Conservation (phyloP, 2,797 vertebrate genomes). For the Merluccius polli region DNA sequence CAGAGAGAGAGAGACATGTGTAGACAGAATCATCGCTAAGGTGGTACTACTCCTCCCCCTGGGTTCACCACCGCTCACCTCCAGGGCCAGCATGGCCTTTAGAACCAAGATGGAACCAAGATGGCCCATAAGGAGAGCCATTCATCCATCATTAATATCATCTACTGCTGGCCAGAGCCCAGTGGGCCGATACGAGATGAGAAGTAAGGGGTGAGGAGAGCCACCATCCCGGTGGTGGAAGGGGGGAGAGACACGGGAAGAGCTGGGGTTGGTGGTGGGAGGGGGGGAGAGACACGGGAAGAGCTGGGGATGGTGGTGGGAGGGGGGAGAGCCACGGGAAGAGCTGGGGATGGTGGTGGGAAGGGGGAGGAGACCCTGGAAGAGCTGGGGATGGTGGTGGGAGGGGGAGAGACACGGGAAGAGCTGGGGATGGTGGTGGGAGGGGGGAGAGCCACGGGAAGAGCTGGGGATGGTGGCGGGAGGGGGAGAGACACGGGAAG, state of each 20-base stretch:
- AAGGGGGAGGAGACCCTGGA: no score
- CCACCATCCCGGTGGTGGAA: conserved; percentile 61
- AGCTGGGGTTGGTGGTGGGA: conserved; percentile 22
- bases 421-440: no score
- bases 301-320: no score
- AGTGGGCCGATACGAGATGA: conserved; percentile 55
- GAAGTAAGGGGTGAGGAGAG: conserved; percentile 69
- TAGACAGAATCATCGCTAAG: conserved; percentile 95
- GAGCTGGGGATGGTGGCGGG: no score
- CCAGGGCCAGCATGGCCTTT: conserved; percentile 78
- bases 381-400: no score
- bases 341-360: no score
- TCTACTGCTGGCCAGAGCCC: conserved; percentile 72
- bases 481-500: no score
- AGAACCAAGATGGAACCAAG: no score
- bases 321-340: no score
- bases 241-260: not conserved
- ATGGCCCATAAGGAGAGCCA: conserved; percentile 77
- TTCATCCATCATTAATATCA: conserved; percentile 89
- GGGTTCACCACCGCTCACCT: conserved; percentile 86
- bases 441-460: no score
- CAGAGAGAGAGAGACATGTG: conserved; percentile 62
- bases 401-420: no score
- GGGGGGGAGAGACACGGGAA: conserved; percentile 20
- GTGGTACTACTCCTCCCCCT: conserved; percentile 83